Evolutionary conservation across 2,113 vertebrate genomes (phyloP).

Genomic region (Halcyon senegalensis): DNA sequence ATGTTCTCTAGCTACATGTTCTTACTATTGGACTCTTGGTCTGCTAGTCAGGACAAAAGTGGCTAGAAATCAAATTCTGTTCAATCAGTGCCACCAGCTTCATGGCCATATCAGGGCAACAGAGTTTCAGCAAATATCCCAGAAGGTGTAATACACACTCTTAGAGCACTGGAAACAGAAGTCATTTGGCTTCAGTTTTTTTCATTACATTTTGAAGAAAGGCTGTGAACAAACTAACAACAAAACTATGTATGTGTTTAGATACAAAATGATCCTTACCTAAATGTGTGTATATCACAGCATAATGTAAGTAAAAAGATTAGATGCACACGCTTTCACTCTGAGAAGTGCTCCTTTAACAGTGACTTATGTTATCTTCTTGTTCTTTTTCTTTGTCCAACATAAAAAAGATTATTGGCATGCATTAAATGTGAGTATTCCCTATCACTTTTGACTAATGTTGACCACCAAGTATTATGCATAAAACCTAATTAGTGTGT

Average conservation of each 20-base stretch:
- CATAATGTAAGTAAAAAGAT: not conserved
- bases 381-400: not conserved
- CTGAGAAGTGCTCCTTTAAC: not conserved
- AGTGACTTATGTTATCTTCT: not conserved
- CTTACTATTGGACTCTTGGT: not conserved
- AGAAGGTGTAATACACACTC: not conserved
- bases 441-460: not conserved
- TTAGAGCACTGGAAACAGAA: not conserved
- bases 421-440: not conserved
- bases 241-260: not conserved
- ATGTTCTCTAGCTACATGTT: not conserved
- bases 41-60: not conserved
- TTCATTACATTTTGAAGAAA: not conserved
- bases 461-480: conserved; percentile 3
- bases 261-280: not conserved
- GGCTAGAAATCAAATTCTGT: not conserved
- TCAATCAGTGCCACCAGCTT: not conserved
- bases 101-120: not conserved
- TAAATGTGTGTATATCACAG: not conserved
- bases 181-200: not conserved
- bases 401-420: not conserved
- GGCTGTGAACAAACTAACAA: not conserved
- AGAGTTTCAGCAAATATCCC: not conserved
- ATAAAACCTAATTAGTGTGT: conserved; percentile 37
- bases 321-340: not conserved